Evolutionary conservation across 2,797 vertebrate species (phyloP).

Genomic region (Etheostoma perlongum): DNA sequence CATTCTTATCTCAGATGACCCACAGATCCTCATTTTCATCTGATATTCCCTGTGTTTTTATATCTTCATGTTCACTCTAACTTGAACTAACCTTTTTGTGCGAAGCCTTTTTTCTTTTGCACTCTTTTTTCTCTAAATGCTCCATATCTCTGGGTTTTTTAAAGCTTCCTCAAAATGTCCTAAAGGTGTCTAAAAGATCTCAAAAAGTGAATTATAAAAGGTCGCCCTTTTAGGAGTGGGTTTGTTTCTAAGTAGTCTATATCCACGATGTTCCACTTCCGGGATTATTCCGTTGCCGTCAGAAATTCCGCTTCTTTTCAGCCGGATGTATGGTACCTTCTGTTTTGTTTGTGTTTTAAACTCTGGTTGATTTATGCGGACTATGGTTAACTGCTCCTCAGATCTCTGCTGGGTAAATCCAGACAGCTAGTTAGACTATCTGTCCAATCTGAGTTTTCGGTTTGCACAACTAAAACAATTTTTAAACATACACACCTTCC

Average conservation of each 20-base stretch:
- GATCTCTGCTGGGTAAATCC: too few relatives aligned
- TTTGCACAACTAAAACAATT: too few relatives aligned
- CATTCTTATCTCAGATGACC: not conserved
- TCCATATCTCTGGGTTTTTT: not conserved
- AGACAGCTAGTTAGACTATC: too few relatives aligned
- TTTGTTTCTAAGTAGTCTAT: not conserved
- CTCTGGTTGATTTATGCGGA: too few relatives aligned
- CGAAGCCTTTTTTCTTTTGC: constrained; percentile 20
- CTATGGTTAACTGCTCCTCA: too few relatives aligned
- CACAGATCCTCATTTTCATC: constrained; percentile 12
- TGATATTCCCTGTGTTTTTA: constrained; percentile 1
- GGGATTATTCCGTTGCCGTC: too few relatives aligned
- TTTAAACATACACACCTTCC: too few relatives aligned
- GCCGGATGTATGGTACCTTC: too few relatives aligned
- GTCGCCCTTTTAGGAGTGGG: constrained; percentile 8
- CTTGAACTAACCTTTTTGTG: constrained; percentile 5
- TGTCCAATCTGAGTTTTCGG: too few relatives aligned
- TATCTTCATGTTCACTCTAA: constrained; percentile 26
- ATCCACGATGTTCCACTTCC: too few relatives aligned
- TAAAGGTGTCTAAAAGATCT: constrained; percentile 24
- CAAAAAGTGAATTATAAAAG: constrained; percentile 4
- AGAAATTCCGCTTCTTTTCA: too few relatives aligned
- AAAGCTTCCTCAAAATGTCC: constrained; percentile 17
- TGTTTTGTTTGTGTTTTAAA: too few relatives aligned
- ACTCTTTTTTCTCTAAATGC: not conserved